Evolutionary conservation across 2,113 vertebrate genomes (phyloP).

Genomic region (Coptodon rendalli): DNA sequence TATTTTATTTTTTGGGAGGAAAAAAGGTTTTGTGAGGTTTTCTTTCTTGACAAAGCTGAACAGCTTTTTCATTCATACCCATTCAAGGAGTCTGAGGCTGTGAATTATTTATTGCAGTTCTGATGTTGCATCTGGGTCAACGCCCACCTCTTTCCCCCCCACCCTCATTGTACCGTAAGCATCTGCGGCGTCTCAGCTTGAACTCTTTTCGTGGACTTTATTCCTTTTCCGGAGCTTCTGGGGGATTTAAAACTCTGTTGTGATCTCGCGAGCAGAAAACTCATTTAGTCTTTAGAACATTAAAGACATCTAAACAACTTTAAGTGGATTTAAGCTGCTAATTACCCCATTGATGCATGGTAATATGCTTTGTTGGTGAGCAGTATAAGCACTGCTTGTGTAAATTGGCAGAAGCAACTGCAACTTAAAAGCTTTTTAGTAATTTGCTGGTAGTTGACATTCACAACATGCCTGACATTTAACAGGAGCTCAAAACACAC

Average conservation of each 20-base stretch:
- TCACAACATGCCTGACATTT: conserved; percentile 31
- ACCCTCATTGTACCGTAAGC: neutral
- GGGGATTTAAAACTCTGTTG: neutral
- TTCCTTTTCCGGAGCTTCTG: neutral
- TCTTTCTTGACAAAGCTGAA: neutral
- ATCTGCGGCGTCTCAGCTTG: neutral
- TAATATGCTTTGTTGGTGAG: neutral
- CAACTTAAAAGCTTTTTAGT: neutral
- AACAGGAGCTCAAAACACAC: neutral
- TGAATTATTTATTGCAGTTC: neutral
- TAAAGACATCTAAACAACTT: neutral
- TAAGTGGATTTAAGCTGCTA: neutral
- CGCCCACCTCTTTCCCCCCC: neutral
- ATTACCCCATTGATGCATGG: neutral
- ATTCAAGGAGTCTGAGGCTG: neutral
- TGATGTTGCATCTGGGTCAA: neutral
- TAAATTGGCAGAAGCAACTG: neutral
- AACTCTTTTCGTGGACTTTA: neutral
- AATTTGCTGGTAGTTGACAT: neutral
- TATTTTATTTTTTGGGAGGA: neutral
- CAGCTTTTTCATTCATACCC: neutral
- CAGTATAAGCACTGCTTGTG: neutral
- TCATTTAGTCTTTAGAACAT: neutral
- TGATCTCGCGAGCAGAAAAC: neutral
- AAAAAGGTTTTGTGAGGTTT: neutral